Evolutionary conservation across 92 coral and sea anemone genomes (phyloP).

Genomic region (Actinostola sp.): DNA sequence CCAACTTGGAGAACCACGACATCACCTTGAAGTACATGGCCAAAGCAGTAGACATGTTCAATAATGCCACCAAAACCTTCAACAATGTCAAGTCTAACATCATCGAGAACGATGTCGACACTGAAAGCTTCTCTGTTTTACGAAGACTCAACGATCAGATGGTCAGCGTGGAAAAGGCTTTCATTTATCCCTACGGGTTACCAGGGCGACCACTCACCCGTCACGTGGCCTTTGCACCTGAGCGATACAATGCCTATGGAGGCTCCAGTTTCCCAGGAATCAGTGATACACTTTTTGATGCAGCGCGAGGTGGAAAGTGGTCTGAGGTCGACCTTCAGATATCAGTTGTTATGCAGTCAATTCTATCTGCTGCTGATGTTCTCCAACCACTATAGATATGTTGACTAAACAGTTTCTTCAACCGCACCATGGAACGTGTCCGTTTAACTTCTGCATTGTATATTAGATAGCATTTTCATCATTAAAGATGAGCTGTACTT

Average conservation of each 20-base stretch:
- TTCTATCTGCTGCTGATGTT: no score
- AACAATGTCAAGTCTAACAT: slow-evolving; percentile 25
- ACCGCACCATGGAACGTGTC: no score
- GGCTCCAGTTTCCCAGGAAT: slow-evolving; percentile 77
- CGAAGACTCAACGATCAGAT: slow-evolving; percentile 73
- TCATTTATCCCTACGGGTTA: slow-evolving; percentile 71
- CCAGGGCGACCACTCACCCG: slow-evolving; percentile 65
- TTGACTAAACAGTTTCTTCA: no score
- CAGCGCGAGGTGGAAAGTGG: slow-evolving; percentile 58
- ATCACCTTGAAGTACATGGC: slow-evolving; percentile 41
- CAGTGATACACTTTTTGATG: slow-evolving; percentile 63
- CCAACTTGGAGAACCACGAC: slow-evolving; percentile 7
- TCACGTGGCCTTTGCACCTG: slow-evolving; percentile 76
- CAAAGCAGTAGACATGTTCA: slow-evolving; percentile 57
- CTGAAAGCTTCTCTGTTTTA: slow-evolving; percentile 38
- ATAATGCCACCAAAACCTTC: slow-evolving; percentile 55
- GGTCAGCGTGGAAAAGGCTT: slow-evolving; percentile 70
- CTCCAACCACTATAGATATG: no score
- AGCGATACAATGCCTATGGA: slow-evolving; percentile 59
- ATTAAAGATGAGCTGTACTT: no score
- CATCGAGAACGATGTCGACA: slow-evolving; percentile 7
- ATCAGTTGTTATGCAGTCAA: no score
- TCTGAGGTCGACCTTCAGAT: slow-evolving; percentile 66
- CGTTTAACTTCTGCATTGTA: no score
- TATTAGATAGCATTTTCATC: no score